Evolutionary conservation across 2,797 vertebrate genomes (phyloP).

Genomic region (Macropodus opercularis): DNA sequence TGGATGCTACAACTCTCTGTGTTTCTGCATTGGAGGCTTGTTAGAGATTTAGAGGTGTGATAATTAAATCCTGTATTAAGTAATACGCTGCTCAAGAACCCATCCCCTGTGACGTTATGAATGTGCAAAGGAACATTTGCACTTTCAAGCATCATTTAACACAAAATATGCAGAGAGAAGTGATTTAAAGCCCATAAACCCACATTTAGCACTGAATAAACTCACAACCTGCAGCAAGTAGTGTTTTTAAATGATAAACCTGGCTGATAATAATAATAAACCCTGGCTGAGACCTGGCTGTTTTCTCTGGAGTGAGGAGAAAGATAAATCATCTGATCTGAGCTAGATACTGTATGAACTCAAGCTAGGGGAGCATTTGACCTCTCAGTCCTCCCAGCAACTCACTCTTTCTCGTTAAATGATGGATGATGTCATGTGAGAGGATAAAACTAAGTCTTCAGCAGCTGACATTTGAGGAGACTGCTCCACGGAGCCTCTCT

Average conservation of each 20-base stretch:
- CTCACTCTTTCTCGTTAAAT: neutral
- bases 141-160: neutral
- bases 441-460: neutral
- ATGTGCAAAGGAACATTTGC: neutral
- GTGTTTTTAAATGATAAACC: too few relatives aligned
- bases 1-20: neutral
- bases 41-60: conserved; percentile 31
- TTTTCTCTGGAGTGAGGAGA: neutral
- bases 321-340: neutral
- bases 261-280: too few relatives aligned
- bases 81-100: neutral
- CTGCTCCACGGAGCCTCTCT: neutral
- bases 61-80: conserved; percentile 14
- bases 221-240: too few relatives aligned
- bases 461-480: neutral
- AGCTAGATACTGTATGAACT: conserved; percentile 5
- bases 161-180: neutral
- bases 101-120: neutral
- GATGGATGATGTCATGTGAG: neutral
- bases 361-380: neutral
- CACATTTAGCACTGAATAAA: too few relatives aligned
- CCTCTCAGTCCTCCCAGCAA: conserved; percentile 3
- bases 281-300: neutral
- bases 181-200: too few relatives aligned
- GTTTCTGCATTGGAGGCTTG: conserved; percentile 29